phyloP scores from a whole-genome alignment of 2,888 invertebrate genomes.

The Atethmia centrago region DNA sequence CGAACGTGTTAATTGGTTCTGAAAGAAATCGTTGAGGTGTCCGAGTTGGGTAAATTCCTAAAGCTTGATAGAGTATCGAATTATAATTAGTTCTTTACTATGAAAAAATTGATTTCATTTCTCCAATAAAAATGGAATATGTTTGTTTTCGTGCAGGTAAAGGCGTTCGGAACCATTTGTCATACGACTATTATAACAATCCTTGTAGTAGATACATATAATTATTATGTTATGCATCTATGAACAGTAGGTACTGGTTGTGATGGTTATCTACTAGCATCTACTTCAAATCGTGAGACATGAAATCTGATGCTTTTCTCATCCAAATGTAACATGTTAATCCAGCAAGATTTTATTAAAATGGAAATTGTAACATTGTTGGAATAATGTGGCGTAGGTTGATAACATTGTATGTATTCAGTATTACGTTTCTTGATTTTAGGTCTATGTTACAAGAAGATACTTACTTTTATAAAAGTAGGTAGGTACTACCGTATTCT shows the following conservation, averaged over 20 bases:
- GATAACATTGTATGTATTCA: slow-evolving; percentile 38
- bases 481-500: not conserved
- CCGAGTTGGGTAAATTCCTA: not conserved
- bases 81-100: no score
- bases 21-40: not conserved
- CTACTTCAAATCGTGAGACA: slow-evolving; percentile 20
- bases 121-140: no score
- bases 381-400: slow-evolving; percentile 19
- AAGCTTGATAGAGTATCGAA: no score
- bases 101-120: no score
- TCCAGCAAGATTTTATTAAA: slow-evolving; percentile 22
- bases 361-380: slow-evolving; percentile 31
- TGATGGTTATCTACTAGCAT: not conserved
- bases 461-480: not conserved
- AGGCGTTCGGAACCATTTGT: no score
- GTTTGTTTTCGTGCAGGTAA: no score
- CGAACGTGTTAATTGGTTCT: not conserved
- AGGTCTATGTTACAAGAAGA: slow-evolving; percentile 25
- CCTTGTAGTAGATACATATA: no score
- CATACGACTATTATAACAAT: no score
- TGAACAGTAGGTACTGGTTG: no score
- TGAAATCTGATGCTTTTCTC: slow-evolving; percentile 29
- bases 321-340: slow-evolving; percentile 31
- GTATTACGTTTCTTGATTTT: slow-evolving; percentile 42
- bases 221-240: no score